These are phyloP conservation scores for Pseudomyrmex sp. DNA, from an alignment of 1,140 invertebrate genomes.

Conservation along the genomic window DNA sequence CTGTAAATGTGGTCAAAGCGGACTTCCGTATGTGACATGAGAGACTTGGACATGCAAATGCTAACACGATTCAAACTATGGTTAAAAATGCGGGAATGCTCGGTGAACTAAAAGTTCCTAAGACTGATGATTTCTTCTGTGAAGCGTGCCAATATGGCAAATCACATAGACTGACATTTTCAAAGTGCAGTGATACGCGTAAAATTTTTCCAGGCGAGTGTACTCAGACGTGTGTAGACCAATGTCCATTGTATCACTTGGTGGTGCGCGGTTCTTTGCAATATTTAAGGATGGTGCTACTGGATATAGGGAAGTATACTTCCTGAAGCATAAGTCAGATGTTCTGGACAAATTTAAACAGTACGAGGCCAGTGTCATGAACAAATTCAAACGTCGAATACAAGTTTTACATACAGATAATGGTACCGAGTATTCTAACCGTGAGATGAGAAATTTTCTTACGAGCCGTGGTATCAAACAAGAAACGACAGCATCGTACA, in stretches of 20 bases:
- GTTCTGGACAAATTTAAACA: conserved; percentile 47
- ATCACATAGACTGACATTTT: conserved; percentile 36
- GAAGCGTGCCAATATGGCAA: conserved; percentile 43
- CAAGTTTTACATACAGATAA: conserved; percentile 66
- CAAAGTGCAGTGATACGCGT: conserved; percentile 1
- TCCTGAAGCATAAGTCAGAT: conserved; percentile 52
- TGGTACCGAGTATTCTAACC: conserved; percentile 55
- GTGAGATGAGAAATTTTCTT: conserved; percentile 31
- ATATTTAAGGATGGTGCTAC: conserved; percentile 24
- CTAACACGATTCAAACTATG: not conserved
- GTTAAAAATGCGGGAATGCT: conserved; percentile 1
- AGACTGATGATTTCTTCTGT: conserved; percentile 32
- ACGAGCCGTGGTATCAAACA: conserved; percentile 29
- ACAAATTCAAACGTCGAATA: conserved; percentile 60
- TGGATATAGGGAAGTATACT: conserved; percentile 32
- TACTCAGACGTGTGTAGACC: conserved; percentile 65
- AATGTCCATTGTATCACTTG: conserved; percentile 65
- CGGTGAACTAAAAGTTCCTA: not conserved
- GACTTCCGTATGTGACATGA: conserved; percentile 16
- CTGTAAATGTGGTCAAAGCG: conserved; percentile 17
- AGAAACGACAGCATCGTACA: conserved; percentile 74
- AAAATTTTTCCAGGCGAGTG: conserved; percentile 22
- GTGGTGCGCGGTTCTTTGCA: conserved; percentile 3
- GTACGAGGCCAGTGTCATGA: conserved; percentile 36
- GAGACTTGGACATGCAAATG: conserved; percentile 36